Conservation (phyloP, 2,113 vertebrate species). For the Myiozetetes cayanensis region DNA sequence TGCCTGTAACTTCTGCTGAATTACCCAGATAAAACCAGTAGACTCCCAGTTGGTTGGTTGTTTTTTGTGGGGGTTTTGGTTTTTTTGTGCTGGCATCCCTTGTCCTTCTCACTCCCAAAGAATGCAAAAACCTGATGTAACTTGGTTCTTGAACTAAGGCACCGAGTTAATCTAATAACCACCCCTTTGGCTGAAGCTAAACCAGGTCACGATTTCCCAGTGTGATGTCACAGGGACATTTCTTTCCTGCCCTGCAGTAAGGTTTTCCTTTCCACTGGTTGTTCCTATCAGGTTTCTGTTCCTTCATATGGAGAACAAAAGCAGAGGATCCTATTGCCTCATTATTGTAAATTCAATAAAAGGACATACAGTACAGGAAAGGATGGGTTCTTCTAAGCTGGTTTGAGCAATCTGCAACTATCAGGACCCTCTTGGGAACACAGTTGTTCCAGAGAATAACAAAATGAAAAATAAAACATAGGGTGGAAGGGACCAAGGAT, state of each 20-base stretch:
- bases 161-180: background rate
- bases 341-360: conserved; percentile 26
- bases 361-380: background rate
- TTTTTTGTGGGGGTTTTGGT: background rate
- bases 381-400: background rate
- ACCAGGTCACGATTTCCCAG: background rate
- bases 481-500: background rate
- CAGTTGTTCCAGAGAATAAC: background rate
- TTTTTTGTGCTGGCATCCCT: background rate
- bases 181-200: conserved; percentile 18
- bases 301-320: conserved; percentile 39
- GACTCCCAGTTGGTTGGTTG: background rate
- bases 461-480: conserved; percentile 13
- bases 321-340: conserved; percentile 28
- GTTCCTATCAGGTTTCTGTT: conserved; percentile 39
- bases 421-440: background rate
- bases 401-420: background rate
- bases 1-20: background rate
- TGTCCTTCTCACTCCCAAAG: background rate
- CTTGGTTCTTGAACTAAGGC: conserved; percentile 5
- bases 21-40: background rate
- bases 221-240: background rate
- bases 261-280: background rate
- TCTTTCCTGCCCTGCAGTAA: background rate
- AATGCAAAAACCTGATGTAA: conserved; percentile 38